Conservation (phyloP, 2,888 invertebrate species). For the Cyclophora albipunctata region DNA sequence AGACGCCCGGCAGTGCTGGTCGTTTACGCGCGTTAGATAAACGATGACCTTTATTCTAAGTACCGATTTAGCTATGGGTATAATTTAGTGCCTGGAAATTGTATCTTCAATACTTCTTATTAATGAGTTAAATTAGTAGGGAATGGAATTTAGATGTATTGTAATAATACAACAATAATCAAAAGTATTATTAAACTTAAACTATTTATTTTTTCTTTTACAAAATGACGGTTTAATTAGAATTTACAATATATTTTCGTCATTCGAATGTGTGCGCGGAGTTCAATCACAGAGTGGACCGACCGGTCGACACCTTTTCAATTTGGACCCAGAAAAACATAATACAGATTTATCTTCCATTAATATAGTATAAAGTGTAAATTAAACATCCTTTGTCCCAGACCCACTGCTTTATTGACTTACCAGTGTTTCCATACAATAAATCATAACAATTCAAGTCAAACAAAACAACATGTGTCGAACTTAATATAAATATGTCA, state of each 20-base stretch:
- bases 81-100: too few relatives aligned
- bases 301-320: slow-evolving; percentile 39
- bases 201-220: slow-evolving; percentile 72
- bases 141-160: slow-evolving; percentile 19
- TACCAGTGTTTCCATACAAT: slow-evolving; percentile 74
- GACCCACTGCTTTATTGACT: slow-evolving; percentile 76
- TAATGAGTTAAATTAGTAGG: background rate
- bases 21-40: too few relatives aligned
- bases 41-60: too few relatives aligned
- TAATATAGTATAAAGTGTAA: slow-evolving; percentile 35
- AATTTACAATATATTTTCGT: slow-evolving; percentile 65
- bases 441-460: slow-evolving; percentile 74
- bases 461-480: slow-evolving; percentile 74
- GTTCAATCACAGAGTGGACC: slow-evolving; percentile 44
- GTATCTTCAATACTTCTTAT: too few relatives aligned
- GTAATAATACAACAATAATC: slow-evolving; percentile 57
- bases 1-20: too few relatives aligned
- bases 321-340: slow-evolving; percentile 64
- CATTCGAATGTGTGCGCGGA: slow-evolving; percentile 32
- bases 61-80: too few relatives aligned
- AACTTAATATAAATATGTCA: slow-evolving; percentile 69
- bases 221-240: slow-evolving; percentile 61
- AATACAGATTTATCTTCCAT: slow-evolving; percentile 35
- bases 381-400: slow-evolving; percentile 70
- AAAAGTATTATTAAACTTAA: slow-evolving; percentile 66